A percentile compares a stretch with the other conserved stretches of the same genome.
phyloP scores from a whole-genome alignment of 2,888 invertebrate genomes.

The Nephrotoma flavescens region DNA sequence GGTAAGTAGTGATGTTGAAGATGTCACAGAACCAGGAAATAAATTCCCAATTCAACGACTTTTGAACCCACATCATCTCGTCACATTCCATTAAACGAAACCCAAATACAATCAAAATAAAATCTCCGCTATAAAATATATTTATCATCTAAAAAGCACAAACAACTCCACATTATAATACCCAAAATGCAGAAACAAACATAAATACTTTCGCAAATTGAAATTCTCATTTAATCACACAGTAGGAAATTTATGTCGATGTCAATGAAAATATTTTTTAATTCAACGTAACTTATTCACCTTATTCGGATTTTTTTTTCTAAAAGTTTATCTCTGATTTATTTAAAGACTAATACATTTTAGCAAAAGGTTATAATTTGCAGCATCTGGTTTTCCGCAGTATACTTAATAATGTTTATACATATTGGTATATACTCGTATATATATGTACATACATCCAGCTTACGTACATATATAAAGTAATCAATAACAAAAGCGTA shows the following conservation, averaged over 20 bases:
- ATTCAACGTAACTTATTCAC: background rate
- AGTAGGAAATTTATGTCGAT: background rate
- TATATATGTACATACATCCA: background rate
- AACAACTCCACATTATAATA: background rate
- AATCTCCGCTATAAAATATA: background rate
- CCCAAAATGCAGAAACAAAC: background rate
- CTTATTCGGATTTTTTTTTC: background rate
- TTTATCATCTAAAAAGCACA: background rate
- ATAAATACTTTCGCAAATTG: background rate
- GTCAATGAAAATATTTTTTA: background rate
- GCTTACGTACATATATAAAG: background rate
- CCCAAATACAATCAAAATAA: background rate
- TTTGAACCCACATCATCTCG: background rate
- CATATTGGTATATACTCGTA: too few relatives aligned
- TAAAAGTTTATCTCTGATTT: background rate
- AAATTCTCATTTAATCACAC: background rate
- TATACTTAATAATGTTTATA: too few relatives aligned
- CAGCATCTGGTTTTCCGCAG: background rate
- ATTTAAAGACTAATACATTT: background rate
- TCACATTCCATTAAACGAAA: background rate
- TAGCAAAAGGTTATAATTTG: background rate
- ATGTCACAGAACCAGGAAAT: background rate
- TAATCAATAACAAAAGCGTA: background rate
- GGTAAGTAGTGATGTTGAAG: too few relatives aligned
- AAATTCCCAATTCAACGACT: background rate